Conservation (phyloP, 2,797 vertebrate species). For the Perodicticus potto region DNA sequence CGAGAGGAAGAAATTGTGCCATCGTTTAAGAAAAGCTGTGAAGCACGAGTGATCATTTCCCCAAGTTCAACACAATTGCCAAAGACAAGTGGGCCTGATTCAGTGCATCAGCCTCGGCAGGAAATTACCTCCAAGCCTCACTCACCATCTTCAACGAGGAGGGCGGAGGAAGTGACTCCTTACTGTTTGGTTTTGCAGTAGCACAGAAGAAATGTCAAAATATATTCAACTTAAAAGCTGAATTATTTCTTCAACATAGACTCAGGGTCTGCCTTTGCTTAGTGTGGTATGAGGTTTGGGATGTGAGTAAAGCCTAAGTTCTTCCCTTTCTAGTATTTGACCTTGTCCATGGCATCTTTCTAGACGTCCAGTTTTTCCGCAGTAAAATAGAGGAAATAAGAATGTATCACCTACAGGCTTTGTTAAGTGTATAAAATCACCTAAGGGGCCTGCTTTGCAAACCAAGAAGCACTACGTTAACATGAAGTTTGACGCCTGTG, state of each 20-base stretch:
- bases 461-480: neutral
- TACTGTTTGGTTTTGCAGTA: neutral
- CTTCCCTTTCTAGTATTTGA: conserved; percentile 23
- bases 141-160: neutral
- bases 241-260: neutral
- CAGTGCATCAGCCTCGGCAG: neutral
- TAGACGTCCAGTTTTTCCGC: neutral
- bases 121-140: neutral
- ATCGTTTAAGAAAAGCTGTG: neutral
- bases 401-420: neutral
- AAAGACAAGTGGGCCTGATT: neutral
- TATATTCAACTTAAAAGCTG: neutral
- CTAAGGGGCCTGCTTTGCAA: neutral
- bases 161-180: neutral
- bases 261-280: neutral
- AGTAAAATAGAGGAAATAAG: neutral
- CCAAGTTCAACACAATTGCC: neutral
- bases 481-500: neutral
- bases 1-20: conserved; percentile 51
- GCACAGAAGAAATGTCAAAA: conserved; percentile 1
- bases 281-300: neutral
- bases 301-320: neutral
- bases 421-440: neutral
- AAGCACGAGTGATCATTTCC: conserved; percentile 9
- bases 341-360: neutral